Evolutionary conservation across 2,797 vertebrate genomes (phyloP).

Genomic region (Huso huso): DNA sequence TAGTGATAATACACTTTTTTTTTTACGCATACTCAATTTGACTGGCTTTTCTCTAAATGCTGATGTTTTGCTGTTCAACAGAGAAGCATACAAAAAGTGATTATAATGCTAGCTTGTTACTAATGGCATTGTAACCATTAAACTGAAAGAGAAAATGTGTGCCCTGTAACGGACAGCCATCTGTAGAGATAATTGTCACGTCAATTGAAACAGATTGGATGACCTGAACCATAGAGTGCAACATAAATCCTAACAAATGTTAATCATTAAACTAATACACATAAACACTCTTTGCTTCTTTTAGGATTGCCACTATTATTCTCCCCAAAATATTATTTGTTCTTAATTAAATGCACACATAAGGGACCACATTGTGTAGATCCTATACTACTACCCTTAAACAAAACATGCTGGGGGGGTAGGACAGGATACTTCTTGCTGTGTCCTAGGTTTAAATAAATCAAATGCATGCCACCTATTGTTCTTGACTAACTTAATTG

Average conservation of each 20-base stretch:
- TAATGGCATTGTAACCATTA: constrained; percentile 19
- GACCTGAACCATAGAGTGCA: constrained; percentile 13
- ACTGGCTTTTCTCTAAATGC: background rate
- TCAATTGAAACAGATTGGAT: constrained; percentile 36
- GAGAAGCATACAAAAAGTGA: constrained; percentile 11
- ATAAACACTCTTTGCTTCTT: constrained; percentile 22
- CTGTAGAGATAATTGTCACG: constrained; percentile 30
- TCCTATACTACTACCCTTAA: background rate
- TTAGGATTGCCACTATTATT: constrained; percentile 34
- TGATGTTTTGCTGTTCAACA: background rate
- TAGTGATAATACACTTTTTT: too few species aligned
- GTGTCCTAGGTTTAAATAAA: background rate
- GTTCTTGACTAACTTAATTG: background rate
- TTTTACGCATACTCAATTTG: background rate
- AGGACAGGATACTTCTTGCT: background rate
- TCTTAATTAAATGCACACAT: constrained; percentile 30
- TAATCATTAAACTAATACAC: constrained; percentile 36
- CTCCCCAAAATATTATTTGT: constrained; percentile 28
- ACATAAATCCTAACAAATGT: constrained; percentile 20
- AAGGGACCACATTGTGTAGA: background rate
- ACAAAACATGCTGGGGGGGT: background rate
- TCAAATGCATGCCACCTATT: background rate
- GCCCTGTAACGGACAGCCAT: constrained; percentile 16
- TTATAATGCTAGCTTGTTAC: background rate
- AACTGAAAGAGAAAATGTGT: constrained; percentile 22